Base-by-base conservation (phyloP, 1,140 invertebrate genomes). In the Brachionus rubens region DNA sequence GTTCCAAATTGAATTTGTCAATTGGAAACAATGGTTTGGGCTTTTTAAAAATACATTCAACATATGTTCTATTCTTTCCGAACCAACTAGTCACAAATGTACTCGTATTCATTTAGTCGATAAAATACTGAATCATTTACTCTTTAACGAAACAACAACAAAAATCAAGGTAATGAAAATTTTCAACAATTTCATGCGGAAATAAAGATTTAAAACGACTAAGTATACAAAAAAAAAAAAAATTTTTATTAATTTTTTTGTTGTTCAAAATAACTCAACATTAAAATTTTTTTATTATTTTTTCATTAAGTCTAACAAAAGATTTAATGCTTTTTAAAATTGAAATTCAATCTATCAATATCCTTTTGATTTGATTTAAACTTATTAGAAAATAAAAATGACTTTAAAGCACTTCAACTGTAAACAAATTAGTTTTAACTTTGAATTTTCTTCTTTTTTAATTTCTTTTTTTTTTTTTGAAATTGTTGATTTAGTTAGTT, bases 401-500 rank as follows among this genome's bases (percentile, higher is more conserved):
- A n/a, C n/a, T n/a, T n/a, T n/a, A n/a, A n/a, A n/a, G n/a, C n/a
- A n/a, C n/a, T n/a, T n/a, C n/a, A n/a, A n/a, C n/a, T n/a, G n/a
- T n/a, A 59, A 59, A n/a, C n/a, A 59, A 59, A 59, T 19, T 30
- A 59, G 36, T 33, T 59, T 26, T 5, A 36, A 16, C 16, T 48
- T 48, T 59, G 33, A 16, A 36, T 59, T 59, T 33, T 33, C 19
- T 16, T 36, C 19, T 59, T 36, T n/a, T 19, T 59, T 5, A 36
- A 36, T 5, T 5, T 5, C 36, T 59, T 59, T 33, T 59, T 36
- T 33, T 33, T 33, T 40, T 16, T 59, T 33, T 3, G 36, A 16
- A 14, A 9, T n/a, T 59, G 30, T 59, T 59, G 54, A 59, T 59
- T 40, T 59, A 59, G 54, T 40, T 26, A 59, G 54, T 40, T 59